A percentile compares a stretch with the other conserved stretches of the same genome.
These are phyloP conservation scores for Eclectus roratus DNA, from an alignment of 2,113 vertebrate species.

Conservation along the genomic window DNA sequence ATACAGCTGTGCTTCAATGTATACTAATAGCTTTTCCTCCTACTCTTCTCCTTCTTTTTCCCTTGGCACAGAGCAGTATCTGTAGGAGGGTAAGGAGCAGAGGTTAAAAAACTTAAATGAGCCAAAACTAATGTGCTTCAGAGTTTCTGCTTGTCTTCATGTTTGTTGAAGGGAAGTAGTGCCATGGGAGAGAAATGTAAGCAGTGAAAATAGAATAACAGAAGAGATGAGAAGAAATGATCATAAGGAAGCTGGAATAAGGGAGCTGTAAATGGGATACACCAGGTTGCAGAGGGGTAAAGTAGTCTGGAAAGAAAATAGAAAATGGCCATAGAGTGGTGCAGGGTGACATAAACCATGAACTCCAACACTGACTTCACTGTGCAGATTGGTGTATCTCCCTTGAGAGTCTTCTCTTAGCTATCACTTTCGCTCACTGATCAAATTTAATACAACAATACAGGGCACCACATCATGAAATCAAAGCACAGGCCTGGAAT, in stretches of 20 bases:
- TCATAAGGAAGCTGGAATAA: not conserved
- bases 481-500: not conserved
- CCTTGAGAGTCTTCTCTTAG: not conserved
- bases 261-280: not conserved
- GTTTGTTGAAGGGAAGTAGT: not conserved
- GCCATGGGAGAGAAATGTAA: not conserved
- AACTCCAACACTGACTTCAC: not conserved
- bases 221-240: not conserved
- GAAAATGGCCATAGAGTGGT: not conserved
- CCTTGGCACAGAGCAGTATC: not conserved
- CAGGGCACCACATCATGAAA: not conserved
- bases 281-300: not conserved
- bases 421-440: not conserved
- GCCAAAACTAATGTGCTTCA: constrained; percentile 7
- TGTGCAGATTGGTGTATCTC: not conserved
- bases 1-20: not conserved
- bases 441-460: not conserved
- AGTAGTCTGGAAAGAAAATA: not conserved
- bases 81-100: not conserved
- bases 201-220: not conserved
- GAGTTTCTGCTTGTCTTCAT: not conserved
- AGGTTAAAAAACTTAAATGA: constrained; percentile 43
- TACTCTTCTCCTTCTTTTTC: not conserved
- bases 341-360: not conserved
- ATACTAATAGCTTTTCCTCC: constrained; percentile 19